Base-by-base conservation (phyloP, 1,140 invertebrate species). In the Pseudachorutes palmiensis region DNA sequence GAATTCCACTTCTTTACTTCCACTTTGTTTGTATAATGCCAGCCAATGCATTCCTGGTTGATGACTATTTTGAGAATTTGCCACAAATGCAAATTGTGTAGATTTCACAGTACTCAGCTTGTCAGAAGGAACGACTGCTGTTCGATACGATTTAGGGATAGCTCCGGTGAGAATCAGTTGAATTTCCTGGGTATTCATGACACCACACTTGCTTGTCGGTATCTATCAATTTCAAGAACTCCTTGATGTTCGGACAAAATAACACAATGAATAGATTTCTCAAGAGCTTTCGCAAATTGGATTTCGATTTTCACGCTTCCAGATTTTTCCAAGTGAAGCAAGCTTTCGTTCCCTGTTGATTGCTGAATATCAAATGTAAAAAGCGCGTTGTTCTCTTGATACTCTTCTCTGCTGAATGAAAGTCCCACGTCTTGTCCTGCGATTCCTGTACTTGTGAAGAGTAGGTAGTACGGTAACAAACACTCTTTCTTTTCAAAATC, bases 251-350 rank as follows among this genome's bases (percentile, higher is more conserved):
- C 64, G 19, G 66, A 63, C 22, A 62, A 66, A 2, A 68, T 57
- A 0, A 71, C 28, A 55, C 66, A 68, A 51, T 68, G 55, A 0
- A 71, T 16, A 2, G 66, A 41, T 59, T 68, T 36, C 29, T n/a
- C n/a, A 29, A 71, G 28, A 16, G 64, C 41, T 30, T 29, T 2
- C 1, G 19, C 36, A 59, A 68, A 68, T 57, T 66, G 59, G 28
- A 71, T 3, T 48, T 71, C 70, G 1, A 71, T 3, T 48, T 49
- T 62, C 14, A 71, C 59, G n/a, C 29, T 68, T 41, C 70, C 67
- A 36, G 2, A 16, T 61, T 58, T 68, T 49, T 68, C 67, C 22
- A 68, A 57, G 26, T 5, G 24, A 1, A 71, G 29, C 29, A 36
- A n/a, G 12, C 64, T 5, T 28, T 62, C 64, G 2, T 31, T 29